Conservation (phyloP, 2,113 vertebrate species). For the Caracal caracal region DNA sequence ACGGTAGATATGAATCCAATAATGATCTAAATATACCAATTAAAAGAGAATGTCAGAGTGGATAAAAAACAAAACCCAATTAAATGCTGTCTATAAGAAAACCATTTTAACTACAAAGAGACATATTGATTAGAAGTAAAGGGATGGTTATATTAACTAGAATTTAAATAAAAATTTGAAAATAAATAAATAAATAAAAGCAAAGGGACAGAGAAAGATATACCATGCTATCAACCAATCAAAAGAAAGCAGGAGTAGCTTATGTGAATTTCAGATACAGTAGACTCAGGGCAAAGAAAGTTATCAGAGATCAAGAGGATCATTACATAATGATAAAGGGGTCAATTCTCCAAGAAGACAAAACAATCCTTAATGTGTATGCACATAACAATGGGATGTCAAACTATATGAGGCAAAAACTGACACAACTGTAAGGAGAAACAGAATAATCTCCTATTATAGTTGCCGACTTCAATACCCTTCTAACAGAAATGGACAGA, state of each 20-base stretch:
- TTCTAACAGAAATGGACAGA: constrained; percentile 10
- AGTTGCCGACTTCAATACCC: background rate
- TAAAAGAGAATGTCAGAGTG: background rate
- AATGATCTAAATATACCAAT: background rate
- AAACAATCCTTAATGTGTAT: background rate
- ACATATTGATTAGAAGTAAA: background rate
- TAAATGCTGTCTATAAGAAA: background rate
- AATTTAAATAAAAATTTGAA: too few relatives aligned
- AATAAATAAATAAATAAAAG: background rate
- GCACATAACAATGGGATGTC: background rate
- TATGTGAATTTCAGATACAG: background rate
- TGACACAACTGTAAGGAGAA: background rate
- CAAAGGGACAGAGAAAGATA: background rate
- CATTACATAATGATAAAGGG: background rate
- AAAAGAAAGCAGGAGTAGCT: background rate
- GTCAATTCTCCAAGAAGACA: background rate
- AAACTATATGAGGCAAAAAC: background rate
- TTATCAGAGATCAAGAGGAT: background rate
- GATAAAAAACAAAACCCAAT: background rate
- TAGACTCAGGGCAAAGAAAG: background rate
- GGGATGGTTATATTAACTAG: background rate
- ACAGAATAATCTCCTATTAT: background rate
- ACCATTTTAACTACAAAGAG: background rate
- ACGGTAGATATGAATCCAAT: background rate
- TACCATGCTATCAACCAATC: background rate